phyloP scores from a whole-genome alignment of 2,888 invertebrate genomes.

The Oscheius onirici region DNA sequence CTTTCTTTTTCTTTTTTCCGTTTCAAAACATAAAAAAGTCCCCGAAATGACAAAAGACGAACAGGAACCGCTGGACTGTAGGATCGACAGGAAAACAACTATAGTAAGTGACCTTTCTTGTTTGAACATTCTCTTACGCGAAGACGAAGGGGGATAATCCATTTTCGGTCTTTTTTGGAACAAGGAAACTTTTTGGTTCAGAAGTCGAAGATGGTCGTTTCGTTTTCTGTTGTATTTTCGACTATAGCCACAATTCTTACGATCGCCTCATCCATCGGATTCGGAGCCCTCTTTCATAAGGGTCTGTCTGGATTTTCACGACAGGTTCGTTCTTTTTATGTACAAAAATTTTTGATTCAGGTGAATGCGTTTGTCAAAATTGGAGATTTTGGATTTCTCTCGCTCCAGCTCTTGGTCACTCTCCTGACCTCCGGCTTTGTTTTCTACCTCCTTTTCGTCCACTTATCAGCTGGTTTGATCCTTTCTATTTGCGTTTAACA shows the following conservation, averaged over 20 bases:
- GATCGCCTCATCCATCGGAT: slow-evolving; percentile 10
- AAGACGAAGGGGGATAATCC: not conserved
- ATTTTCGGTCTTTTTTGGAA: not conserved
- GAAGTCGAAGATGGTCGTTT: slow-evolving; percentile 16
- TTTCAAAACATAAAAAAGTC: too few species aligned
- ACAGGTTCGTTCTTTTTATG: slow-evolving; percentile 15
- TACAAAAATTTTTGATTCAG: slow-evolving; percentile 7
- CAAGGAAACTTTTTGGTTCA: not conserved
- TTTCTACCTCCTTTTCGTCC: slow-evolving; percentile 32
- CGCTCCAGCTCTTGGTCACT: slow-evolving; percentile 24
- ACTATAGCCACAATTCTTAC: slow-evolving; percentile 18
- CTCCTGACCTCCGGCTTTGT: slow-evolving; percentile 24
- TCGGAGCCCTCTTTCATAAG: slow-evolving; percentile 23
- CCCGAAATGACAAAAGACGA: slow-evolving; percentile 5
- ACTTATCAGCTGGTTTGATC: slow-evolving; percentile 10
- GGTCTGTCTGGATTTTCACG: slow-evolving; percentile 29
- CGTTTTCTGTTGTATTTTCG: slow-evolving; percentile 29
- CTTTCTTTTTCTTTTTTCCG: not conserved
- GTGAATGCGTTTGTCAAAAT: slow-evolving; percentile 36
- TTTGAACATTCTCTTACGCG: not conserved
- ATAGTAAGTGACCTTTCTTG: not conserved
- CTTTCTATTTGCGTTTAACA: not conserved
- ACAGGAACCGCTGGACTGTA: not conserved
- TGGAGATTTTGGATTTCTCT: slow-evolving; percentile 26
- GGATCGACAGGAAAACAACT: not conserved